These are phyloP conservation scores for Podilymbus podiceps DNA, from an alignment of 2,113 vertebrate genomes.

Conservation along the genomic window DNA sequence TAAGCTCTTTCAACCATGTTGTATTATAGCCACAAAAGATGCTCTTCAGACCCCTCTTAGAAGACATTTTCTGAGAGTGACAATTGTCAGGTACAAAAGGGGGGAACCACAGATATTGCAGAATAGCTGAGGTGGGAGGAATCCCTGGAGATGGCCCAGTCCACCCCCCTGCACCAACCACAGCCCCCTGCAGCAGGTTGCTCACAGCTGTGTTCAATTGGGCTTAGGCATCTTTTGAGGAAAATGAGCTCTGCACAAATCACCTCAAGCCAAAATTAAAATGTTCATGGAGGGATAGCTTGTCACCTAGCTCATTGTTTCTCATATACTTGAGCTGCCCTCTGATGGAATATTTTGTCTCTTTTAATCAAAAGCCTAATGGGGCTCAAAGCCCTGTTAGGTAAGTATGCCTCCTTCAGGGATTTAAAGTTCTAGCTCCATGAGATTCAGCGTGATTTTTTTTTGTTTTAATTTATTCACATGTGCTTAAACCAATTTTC, in stretches of 20 bases:
- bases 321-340: background rate
- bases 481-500: background rate
- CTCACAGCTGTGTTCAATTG: background rate
- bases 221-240: background rate
- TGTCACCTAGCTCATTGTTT: background rate
- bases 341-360: background rate
- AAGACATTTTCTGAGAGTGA: background rate
- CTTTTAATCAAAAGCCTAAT: background rate
- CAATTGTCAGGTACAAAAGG: background rate
- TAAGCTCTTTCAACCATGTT: background rate
- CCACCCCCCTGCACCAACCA: accelerated
- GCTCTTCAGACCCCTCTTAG: background rate
- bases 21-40: background rate
- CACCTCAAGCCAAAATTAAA: background rate
- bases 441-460: background rate
- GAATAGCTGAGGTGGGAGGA: background rate
- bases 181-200: background rate
- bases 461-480: background rate
- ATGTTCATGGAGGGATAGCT: background rate
- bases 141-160: background rate
- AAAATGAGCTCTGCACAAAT: background rate
- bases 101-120: background rate
- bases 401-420: background rate
- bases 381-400: background rate
- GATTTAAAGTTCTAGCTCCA: background rate